phyloP scores from a whole-genome alignment of 2,797 vertebrate genomes.

The Peromyscus eremicus region DNA sequence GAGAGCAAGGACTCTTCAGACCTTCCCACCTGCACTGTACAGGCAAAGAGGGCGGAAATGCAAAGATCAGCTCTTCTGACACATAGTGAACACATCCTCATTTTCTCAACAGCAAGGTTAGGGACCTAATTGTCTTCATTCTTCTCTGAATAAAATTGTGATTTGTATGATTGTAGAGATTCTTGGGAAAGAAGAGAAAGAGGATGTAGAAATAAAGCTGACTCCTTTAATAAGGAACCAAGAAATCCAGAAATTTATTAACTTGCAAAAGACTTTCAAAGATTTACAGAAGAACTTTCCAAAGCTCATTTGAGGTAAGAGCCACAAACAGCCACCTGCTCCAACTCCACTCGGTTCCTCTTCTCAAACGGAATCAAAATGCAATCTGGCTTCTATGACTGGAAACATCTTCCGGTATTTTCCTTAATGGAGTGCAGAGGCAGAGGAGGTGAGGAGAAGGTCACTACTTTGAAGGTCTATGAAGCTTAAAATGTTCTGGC shows the following conservation, averaged over 20 bases:
- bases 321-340: slow-evolving; percentile 77
- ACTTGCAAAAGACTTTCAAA: slow-evolving; percentile 58
- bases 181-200: slow-evolving; percentile 10
- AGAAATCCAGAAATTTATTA: slow-evolving; percentile 45
- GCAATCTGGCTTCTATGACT: slow-evolving; percentile 76
- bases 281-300: slow-evolving; percentile 69
- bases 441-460: slow-evolving; percentile 82
- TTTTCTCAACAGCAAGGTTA: not conserved
- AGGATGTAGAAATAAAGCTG: slow-evolving; percentile 3
- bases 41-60: not conserved
- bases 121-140: not conserved
- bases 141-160: not conserved
- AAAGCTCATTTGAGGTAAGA: slow-evolving; percentile 71
- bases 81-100: not conserved
- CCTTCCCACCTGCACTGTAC: not conserved
- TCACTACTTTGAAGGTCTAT: slow-evolving; percentile 82
- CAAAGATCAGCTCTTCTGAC: not conserved
- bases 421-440: slow-evolving; percentile 82
- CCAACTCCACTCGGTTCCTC: slow-evolving; percentile 63
- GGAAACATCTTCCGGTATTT: slow-evolving; percentile 83
- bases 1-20: not conserved
- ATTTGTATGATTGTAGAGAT: slow-evolving; percentile 57
- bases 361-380: slow-evolving; percentile 71
- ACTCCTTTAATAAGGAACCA: slow-evolving; percentile 59
- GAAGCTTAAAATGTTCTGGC: slow-evolving; percentile 84